Evolutionary conservation across 1,140 invertebrate genomes (phyloP).

Genomic region (Latrodectus geometricus): DNA sequence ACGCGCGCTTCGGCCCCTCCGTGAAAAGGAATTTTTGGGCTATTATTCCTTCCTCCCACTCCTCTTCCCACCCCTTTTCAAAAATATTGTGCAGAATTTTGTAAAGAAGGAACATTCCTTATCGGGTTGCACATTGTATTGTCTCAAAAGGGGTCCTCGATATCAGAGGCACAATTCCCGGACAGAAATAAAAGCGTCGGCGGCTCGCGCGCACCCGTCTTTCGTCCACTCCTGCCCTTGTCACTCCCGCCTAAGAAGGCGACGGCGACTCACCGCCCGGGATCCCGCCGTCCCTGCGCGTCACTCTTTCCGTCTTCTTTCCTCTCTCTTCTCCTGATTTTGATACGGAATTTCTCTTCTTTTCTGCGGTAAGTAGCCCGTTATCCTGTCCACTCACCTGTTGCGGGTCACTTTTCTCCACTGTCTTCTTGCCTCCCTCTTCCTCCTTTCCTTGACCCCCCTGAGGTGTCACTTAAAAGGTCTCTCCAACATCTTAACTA

Average conservation of each 20-base stretch:
- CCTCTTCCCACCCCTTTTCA: conserved; percentile 36
- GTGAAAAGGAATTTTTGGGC: conserved; percentile 54
- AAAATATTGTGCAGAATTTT: conserved; percentile 46
- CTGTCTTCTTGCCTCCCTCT: too few relatives aligned
- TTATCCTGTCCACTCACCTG: too few relatives aligned
- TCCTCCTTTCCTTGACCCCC: too few relatives aligned
- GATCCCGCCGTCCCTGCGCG: conserved; percentile 12
- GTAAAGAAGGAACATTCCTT: conserved; percentile 55
- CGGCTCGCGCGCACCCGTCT: conserved; percentile 3
- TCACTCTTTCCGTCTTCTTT: not conserved
- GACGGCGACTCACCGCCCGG: conserved; percentile 18
- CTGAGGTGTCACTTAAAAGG: too few relatives aligned
- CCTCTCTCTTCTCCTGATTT: not conserved
- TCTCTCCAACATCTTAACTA: too few relatives aligned
- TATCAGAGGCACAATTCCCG: conserved; percentile 14
- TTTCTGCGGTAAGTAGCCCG: too few relatives aligned
- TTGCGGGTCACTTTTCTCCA: too few relatives aligned
- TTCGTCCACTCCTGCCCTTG: not conserved
- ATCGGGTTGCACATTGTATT: conserved; percentile 59
- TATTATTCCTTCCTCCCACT: conserved; percentile 12
- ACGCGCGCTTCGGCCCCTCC: conserved; percentile 1
- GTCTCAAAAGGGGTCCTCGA: conserved; percentile 52
- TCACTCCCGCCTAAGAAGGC: not conserved
- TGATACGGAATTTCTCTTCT: too few relatives aligned
- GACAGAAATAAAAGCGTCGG: conserved; percentile 42